Percentiles rank a stretch among this genome's conserved stretches.
These are phyloP conservation scores for Steromphala cineraria DNA, from an alignment of 2,888 invertebrate genomes.

Conservation along the genomic window DNA sequence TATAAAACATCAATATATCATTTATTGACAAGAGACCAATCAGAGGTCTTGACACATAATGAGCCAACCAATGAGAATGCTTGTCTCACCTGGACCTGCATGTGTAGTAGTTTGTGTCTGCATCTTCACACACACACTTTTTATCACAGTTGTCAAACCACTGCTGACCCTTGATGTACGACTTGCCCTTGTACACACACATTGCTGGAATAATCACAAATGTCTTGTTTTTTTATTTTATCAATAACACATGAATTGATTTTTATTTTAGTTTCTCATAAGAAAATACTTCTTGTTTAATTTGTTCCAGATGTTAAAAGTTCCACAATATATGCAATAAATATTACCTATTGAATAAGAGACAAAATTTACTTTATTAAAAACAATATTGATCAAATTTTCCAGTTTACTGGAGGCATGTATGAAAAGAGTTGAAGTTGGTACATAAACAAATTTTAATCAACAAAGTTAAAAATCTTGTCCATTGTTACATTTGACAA, in stretches of 20 bases:
- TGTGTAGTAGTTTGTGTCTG: constrained; percentile 52
- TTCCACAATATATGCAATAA: too few species aligned
- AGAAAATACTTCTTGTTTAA: too few species aligned
- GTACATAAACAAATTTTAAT: too few species aligned
- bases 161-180: constrained; percentile 50
- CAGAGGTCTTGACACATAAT: not conserved
- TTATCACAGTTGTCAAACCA: constrained; percentile 54
- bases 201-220: constrained; percentile 30
- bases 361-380: too few species aligned
- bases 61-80: not conserved
- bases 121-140: constrained; percentile 56
- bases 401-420: too few species aligned
- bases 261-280: not conserved
- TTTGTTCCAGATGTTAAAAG: too few species aligned
- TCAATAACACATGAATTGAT: not conserved
- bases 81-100: constrained; percentile 47
- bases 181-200: constrained; percentile 55
- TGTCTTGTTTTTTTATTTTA: constrained; percentile 31
- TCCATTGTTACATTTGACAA: too few species aligned
- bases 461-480: too few species aligned
- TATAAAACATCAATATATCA: too few species aligned
- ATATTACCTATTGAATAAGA: too few species aligned
- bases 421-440: too few species aligned
- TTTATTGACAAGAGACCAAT: not conserved
- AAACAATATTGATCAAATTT: too few species aligned